Evolutionary conservation across 2,888 invertebrate species (phyloP), one percentile per base, ranked within the genome.

Genomic region (Rhagonycha fulva): DNA sequence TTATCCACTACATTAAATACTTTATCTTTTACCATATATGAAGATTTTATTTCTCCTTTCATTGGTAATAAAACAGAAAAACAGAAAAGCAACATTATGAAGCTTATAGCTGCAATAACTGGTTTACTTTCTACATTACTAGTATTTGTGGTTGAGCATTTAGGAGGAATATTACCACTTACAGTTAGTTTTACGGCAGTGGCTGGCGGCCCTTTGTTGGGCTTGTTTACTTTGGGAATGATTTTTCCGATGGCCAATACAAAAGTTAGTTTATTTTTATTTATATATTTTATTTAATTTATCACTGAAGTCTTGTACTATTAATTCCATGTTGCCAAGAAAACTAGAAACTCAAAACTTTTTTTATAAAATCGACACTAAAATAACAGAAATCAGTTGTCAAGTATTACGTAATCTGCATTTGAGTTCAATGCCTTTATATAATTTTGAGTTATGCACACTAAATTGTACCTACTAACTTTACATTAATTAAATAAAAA

Each of bases 111-210:
- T 0, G 80, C 87, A 10, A 60, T 84, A 0, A 73, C 83, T 10
- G 97, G 97, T 1, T 86, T 93, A 0, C 84, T 95, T 12, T 95
- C 95, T 30, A 96, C 97, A 80, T 92, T 89, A 0, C 88, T 97
- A 66, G 90, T 93, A 4, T 92, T 92, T 87, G 85, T 91, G n/a
- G 89, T 92, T 0, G 90, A 93, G 68, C 89, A 91, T 75, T 85
- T 94, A 69, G 93, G 93, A 71, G 90, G 91, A 19, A 88, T 94
- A 28, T 89, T 94, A 76, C 92, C 93, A 83, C 90, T 93, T 3
- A 89, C 90, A 0, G 88, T 91, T 28, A 91, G 91, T 66, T 89
- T 92, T 10, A 90, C 90, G 12, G 93, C 93, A 1, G 89, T 93
- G 1, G 90, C 91, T 0, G 91, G 91, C 26, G 93, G 93, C 1